Evolutionary conservation across 2,797 vertebrate genomes (phyloP), one percentile per base, ranked within the genome.

Genomic region (Tadarida brasiliensis): DNA sequence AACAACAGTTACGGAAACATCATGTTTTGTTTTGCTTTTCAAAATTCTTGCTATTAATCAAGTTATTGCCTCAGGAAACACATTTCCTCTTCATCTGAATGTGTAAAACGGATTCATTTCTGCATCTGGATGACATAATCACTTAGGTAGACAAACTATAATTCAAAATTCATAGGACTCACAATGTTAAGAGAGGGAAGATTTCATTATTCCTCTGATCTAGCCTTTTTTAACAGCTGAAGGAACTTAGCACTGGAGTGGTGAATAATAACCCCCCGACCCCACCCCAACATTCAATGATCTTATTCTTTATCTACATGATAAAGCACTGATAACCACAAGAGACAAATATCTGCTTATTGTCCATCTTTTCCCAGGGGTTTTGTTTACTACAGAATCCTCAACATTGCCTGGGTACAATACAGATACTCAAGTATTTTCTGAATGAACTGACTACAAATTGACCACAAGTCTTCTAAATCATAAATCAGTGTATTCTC

Each of bases 401-500:
- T 68, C 85, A 86, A 68, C 22, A 93, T 19, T 85, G 19, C 39
- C 39, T 63, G 57, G 35, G 9, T 26, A 85, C n/a, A 89, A 59
- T 15, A 28, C 17, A 70, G 51, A 73, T n/a, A 65, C 20, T 71
- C 35, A 87, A 65, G 59, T 47, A 88, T 82, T 85, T 77, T 57
- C 5, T 68, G n/a, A 96, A 39, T 39, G 16, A 95, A 81, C 44
- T 96, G 61, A 78, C 59, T 51, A 1, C 76, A 92, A 87, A n/a
- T 44, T 59, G 28, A 76, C 20, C 44, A 51, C 1, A 83, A 15
- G 67, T 71, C 16, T 96, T 84, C 7, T 78, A 92, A 96, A 89
- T 49, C 22, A 17, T 22, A 61, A 65, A 89, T 83, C 12, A 61
- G 10, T 94, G 39, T 85, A 28, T 51, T 35, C 20, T 30, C 24